These are phyloP conservation scores for Ochlodes sylvanus DNA, from an alignment of 2,888 invertebrate species.

Conservation along the genomic window DNA sequence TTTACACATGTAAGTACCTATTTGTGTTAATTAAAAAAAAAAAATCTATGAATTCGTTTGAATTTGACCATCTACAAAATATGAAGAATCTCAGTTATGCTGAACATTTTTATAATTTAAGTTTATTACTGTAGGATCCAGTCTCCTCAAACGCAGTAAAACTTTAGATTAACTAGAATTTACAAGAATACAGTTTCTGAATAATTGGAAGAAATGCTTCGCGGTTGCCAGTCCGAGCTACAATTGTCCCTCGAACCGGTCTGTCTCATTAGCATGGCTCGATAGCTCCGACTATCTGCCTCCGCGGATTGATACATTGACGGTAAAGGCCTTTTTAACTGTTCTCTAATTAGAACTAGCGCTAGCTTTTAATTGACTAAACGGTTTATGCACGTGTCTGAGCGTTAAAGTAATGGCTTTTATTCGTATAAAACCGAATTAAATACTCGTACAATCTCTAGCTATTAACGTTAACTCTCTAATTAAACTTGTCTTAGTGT, in stretches of 20 bases:
- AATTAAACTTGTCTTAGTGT: no score
- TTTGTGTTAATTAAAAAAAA: no score
- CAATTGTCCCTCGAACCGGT: slow-evolving; percentile 76
- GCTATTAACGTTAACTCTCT: no score
- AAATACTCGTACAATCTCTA: no score
- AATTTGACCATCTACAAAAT: no score
- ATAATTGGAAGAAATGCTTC: slow-evolving; percentile 62
- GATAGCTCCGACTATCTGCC: slow-evolving; percentile 69
- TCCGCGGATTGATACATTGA: slow-evolving; percentile 75
- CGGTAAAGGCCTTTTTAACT: slow-evolving; percentile 69
- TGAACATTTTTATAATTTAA: no score
- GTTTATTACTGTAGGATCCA: not conserved
- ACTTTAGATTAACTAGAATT: slow-evolving; percentile 10
- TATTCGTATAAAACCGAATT: not conserved
- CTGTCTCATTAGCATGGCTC: slow-evolving; percentile 74
- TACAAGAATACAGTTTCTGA: slow-evolving; percentile 27
- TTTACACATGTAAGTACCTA: no score
- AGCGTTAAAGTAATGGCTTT: slow-evolving; percentile 6
- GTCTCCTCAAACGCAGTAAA: not conserved
- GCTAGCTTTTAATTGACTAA: slow-evolving; percentile 58
- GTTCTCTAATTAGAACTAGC: slow-evolving; percentile 65
- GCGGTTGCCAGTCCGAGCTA: slow-evolving; percentile 65
- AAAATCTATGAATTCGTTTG: no score
- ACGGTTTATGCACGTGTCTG: slow-evolving; percentile 42
- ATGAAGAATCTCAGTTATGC: no score